Base-by-base conservation (phyloP, 2,888 invertebrate genomes). In the Quadroppia sp. region DNA sequence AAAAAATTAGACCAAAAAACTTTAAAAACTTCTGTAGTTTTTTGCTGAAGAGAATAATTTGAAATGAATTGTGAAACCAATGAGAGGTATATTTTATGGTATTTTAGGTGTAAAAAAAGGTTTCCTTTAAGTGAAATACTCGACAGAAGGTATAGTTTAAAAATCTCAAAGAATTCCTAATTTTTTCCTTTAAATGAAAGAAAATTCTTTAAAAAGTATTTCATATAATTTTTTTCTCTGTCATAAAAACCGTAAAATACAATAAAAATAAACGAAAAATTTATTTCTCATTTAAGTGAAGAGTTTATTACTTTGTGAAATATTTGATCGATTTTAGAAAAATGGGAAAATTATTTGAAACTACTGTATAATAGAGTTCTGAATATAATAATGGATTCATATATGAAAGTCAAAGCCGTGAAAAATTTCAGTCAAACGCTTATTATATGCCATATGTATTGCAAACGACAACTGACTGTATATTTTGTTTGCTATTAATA, bases 11-110 rank as follows among this genome's bases (percentile, higher is more conserved):
- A 53, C 25, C 25, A 13, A 53, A 25, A 53, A 17, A n/a, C n/a
- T n/a, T 36, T 7, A 36, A 9, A 36, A 36, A 36, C 36, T 36
- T 36, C 9, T n/a, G n/a, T n/a, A n/a, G n/a, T n/a, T n/a, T n/a
- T n/a, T n/a, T n/a, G n/a, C n/a, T n/a, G n/a, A n/a, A n/a, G n/a
- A n/a, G 36, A 36, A 36, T 36, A 9, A 9, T 9, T 36, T 50
- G 50, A 50, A 50, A 17, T 50, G 50, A 20, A n/a, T n/a, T 20
- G 50, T 50, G 50, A 50, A 50, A 50, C 50, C 20, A 50, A 50
- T 50, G 20, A 50, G 20, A 20, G 50, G 20, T 50, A 50, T 50
- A 50, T 45, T 45, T n/a, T n/a, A n/a, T n/a, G n/a, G n/a, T n/a
- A n/a, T n/a, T n/a, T n/a, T n/a, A n/a, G n/a, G n/a, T n/a, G n/a